phyloP scores from a whole-genome alignment of 2,797 vertebrate species.

The Crenuchus spilurus region DNA sequence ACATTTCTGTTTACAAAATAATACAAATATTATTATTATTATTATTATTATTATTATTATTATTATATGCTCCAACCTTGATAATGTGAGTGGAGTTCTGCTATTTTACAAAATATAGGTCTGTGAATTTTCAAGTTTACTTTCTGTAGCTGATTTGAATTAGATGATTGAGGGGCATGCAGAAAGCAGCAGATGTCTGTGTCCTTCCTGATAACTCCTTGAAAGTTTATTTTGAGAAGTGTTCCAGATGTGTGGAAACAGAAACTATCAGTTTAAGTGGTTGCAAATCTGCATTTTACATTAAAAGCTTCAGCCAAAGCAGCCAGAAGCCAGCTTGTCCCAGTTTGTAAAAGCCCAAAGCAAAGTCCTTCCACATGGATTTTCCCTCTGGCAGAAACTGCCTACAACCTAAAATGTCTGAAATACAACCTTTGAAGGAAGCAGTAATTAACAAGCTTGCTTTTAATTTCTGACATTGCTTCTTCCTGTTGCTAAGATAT shows the following conservation, averaged over 20 bases:
- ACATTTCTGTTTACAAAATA: neutral
- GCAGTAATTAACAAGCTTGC: slow-evolving; percentile 64
- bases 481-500: slow-evolving; percentile 55
- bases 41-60: too few species aligned
- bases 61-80: too few species aligned
- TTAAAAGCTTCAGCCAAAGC: neutral
- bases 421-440: slow-evolving; percentile 24
- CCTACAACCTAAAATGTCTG: neutral
- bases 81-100: neutral
- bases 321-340: neutral
- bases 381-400: neutral
- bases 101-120: neutral
- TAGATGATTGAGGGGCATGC: neutral
- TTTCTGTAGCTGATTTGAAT: neutral
- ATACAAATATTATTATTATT: too few species aligned
- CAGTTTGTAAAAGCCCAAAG: neutral
- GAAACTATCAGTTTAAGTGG: neutral
- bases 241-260: neutral
- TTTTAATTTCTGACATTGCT: slow-evolving; percentile 63
- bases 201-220: neutral
- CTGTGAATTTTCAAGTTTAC: neutral
- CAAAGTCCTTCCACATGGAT: slow-evolving; percentile 22
- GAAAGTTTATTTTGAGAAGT: neutral
- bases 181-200: neutral
- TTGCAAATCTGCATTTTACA: neutral